Evolutionary conservation across 2,797 vertebrate species (phyloP).

Genomic region (Chloroceryle amazona): DNA sequence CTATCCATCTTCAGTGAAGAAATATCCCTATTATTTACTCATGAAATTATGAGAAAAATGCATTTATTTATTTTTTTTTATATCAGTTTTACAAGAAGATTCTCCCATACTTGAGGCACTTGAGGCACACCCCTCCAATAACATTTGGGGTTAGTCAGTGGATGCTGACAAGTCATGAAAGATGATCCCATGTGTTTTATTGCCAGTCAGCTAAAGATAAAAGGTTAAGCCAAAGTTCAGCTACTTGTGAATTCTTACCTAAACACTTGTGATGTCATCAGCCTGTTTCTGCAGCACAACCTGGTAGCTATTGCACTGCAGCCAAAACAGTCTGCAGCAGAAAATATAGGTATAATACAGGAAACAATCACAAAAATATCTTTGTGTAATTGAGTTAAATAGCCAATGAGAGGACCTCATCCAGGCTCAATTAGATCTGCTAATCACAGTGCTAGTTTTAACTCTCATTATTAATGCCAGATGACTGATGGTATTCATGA

Average conservation of each 20-base stretch:
- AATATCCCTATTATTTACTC: background rate
- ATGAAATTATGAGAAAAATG: background rate
- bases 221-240: background rate
- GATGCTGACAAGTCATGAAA: background rate
- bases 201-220: background rate
- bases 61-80: background rate
- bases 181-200: background rate
- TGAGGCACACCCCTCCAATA: background rate
- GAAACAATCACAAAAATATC: constrained; percentile 5
- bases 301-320: background rate
- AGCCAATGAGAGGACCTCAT: background rate
- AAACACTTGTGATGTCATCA: background rate
- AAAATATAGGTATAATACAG: constrained; percentile 28
- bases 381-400: constrained; percentile 33
- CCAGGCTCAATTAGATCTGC: constrained; percentile 25
- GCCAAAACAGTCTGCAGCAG: background rate
- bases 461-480: constrained; percentile 24
- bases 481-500: background rate
- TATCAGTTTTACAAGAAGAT: background rate
- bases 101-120: background rate
- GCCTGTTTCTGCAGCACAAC: constrained; percentile 11
- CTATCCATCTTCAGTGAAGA: background rate
- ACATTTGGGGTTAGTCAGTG: background rate
- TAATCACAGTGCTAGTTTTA: background rate
- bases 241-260: background rate